Base-by-base conservation (phyloP, 2,113 vertebrate genomes). In the Lepus timidus region DNA sequence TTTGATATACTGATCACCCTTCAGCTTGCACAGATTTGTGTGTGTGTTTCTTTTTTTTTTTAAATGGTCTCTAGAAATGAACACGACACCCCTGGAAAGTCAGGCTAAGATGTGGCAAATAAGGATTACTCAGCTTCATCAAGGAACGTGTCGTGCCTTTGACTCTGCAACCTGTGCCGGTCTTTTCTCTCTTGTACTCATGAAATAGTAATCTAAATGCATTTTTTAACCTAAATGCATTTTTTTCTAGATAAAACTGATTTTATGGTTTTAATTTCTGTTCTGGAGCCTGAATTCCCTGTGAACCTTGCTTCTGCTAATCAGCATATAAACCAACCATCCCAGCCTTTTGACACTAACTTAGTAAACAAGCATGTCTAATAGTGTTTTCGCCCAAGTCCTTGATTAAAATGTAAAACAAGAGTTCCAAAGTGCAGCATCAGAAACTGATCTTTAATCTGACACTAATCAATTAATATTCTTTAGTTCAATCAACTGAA, bases 161-260 rank as follows among this genome's bases (percentile, higher is more conserved):
- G 33, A 64, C 8, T 65, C 55, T 65, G 33, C 12, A 52, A 29
- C 44, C 33, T 55, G n/a, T 44, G 67, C n/a, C 55, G 74, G 29
- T 76, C 5, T 62, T 64, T 79, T n/a, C 67, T 80, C 74, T 79
- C 27, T 6, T 23, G 2, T n/a, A 23, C 52, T 31, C 52, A 55
- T 65, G 74, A 86, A 91, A 85, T 44, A 44, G 7, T 44, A 44
- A 44, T 4, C 44, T 44, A 80, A 27, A 20, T 58, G 55, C 3
- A 7, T 6, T 85, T 29, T 73, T 80, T 23, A 90, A 80, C 74
- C 27, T 65, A 90, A 80, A 55, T 65, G n/a, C 65, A 90, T n/a
- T 61, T 74, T 74, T 91, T 86, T 29, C 67, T 49, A 55, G 33
- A 65, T 85, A 74, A 91, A 94, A 86, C 86, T 78, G 23, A 49